phyloP scores from a whole-genome alignment of 2,113 vertebrate genomes.

The human region GRCh38 chr14:91198001-91198500 shows the following conservation, averaged over 20 bases:
- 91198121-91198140: background rate
- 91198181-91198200: background rate
- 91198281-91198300: background rate
- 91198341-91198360: background rate
- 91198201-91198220: background rate
- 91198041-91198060: background rate
- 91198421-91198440: background rate
- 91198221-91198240: background rate
- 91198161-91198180: background rate
- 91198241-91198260: background rate
- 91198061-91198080: background rate
- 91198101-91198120: background rate
- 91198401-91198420: background rate
- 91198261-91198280: background rate
- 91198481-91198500: background rate
- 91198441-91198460: background rate
- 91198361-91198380: background rate
- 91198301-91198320: background rate
- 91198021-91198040: too few relatives aligned
- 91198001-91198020: too few relatives aligned
- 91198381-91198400: background rate
- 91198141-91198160: background rate
- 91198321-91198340: background rate
- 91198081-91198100: background rate
- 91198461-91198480: background rate